phyloP scores from a whole-genome alignment of 30 jellyfish, hydroid and myxozoan species.

The Aurelia sp. region DNA sequence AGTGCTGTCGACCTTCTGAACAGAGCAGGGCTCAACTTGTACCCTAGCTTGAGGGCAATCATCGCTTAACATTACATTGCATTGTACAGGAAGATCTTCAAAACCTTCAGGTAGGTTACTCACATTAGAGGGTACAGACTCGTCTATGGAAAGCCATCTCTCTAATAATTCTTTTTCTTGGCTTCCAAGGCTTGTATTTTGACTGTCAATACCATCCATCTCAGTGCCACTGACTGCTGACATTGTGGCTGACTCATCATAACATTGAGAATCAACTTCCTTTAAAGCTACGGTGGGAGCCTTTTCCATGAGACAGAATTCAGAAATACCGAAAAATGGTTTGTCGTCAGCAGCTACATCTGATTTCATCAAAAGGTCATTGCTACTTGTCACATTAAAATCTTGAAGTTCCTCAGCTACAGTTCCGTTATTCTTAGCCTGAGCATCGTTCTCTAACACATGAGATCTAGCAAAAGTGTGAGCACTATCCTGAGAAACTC shows the following conservation, averaged over 20 bases:
- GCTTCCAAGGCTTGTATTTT: neutral
- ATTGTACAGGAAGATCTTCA: conserved; percentile 9
- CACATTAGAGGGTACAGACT: neutral
- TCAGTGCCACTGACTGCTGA: no score
- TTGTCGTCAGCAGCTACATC: neutral
- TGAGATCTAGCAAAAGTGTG: no score
- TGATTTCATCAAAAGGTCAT: neutral
- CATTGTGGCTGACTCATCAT: no score
- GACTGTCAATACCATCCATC: no score
- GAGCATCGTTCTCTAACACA: no score
- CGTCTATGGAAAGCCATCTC: neutral
- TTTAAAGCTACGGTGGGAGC: no score
- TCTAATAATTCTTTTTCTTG: neutral
- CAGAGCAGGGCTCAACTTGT: neutral
- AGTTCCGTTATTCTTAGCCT: no score
- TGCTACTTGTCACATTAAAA: neutral
- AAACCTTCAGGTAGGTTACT: neutral
- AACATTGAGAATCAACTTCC: no score
- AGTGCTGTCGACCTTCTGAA: neutral
- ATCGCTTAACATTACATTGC: neutral
- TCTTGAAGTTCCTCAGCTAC: neutral
- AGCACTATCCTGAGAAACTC: no score
- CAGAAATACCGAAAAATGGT: conserved; percentile 7
- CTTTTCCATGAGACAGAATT: neutral
- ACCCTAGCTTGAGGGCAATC: neutral